Percentiles rank a stretch among this genome's conserved stretches.
Evolutionary conservation across 2,888 invertebrate species (phyloP).

Genomic region (Diadegma fenestrale): DNA sequence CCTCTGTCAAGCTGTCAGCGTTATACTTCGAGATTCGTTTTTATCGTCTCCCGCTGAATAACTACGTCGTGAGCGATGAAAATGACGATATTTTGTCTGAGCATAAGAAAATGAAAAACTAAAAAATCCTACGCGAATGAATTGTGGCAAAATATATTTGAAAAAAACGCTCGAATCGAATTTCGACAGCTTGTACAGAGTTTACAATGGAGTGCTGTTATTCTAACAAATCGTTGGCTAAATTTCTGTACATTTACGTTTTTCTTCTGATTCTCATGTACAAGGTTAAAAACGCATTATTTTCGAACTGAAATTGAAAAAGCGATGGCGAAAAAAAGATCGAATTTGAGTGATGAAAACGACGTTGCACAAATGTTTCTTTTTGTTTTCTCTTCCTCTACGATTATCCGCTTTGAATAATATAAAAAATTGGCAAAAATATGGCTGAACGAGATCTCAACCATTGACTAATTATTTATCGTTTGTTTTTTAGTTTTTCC

Average conservation of each 20-base stretch:
- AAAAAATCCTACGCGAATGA: constrained; percentile 2
- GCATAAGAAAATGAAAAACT: constrained; percentile 19
- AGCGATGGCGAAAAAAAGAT: constrained; percentile 44
- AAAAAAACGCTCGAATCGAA: constrained; percentile 26
- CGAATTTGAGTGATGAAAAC: constrained; percentile 12
- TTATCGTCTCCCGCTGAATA: not conserved
- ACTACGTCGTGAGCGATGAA: not conserved
- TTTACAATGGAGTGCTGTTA: constrained; percentile 79
- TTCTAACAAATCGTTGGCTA: constrained; percentile 60
- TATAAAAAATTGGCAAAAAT: constrained; percentile 78
- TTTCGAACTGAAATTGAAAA: constrained; percentile 21
- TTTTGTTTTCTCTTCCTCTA: constrained; percentile 25
- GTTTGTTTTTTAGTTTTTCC: not conserved
- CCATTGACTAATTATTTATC: constrained; percentile 36
- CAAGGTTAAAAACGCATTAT: constrained; percentile 8
- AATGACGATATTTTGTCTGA: not conserved
- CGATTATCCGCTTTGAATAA: constrained; percentile 44
- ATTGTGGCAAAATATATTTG: not conserved
- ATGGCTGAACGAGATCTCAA: constrained; percentile 64
- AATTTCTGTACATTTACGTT: constrained; percentile 44
- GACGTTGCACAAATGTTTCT: constrained; percentile 12
- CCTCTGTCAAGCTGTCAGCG: constrained; percentile 80
- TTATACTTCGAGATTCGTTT: constrained; percentile 23
- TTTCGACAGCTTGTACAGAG: constrained; percentile 80
- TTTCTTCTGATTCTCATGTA: constrained; percentile 10